phyloP scores from a whole-genome alignment of 2,888 invertebrate species.

The Mesodorylaimus sp. region DNA sequence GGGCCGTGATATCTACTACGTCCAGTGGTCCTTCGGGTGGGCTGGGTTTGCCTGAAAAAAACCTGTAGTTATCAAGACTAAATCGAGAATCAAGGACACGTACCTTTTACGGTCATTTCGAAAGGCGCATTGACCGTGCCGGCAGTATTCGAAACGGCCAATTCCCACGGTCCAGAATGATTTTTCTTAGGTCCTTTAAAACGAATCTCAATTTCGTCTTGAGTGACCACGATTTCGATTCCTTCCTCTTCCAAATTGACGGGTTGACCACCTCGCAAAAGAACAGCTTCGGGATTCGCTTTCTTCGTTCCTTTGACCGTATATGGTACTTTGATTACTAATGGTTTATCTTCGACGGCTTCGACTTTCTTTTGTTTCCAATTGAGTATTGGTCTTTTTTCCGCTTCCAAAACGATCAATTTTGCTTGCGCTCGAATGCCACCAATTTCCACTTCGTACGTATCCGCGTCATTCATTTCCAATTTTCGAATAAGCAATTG shows the following conservation, averaged over 20 bases:
- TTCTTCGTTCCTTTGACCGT: conserved; percentile 38
- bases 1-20: conserved; percentile 40
- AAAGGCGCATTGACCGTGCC: conserved; percentile 44
- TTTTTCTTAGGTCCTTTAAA: conserved; percentile 71
- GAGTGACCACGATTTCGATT: conserved; percentile 66
- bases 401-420: conserved; percentile 41
- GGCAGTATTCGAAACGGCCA: conserved; percentile 75
- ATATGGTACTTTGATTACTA: conserved; percentile 78
- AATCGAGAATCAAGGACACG: too few species aligned
- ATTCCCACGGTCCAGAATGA: conserved; percentile 68
- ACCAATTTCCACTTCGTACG: conserved; percentile 36
- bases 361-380: conserved; percentile 64
- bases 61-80: too few species aligned
- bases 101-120: conserved; percentile 31
- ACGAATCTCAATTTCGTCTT: conserved; percentile 72
- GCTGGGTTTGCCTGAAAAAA: conserved; percentile 50
- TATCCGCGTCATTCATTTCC: conserved; percentile 32
- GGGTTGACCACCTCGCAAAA: conserved; percentile 73
- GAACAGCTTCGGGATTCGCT: conserved; percentile 49
- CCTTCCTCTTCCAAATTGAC: conserved; percentile 44
- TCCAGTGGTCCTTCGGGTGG: conserved; percentile 74
- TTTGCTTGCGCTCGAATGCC: conserved; percentile 25
- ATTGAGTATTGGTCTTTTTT: conserved; percentile 72
- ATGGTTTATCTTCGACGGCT: conserved; percentile 71
- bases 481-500: conserved; percentile 54